These are phyloP conservation scores for Bicyclus anynana DNA, from an alignment of 1,140 invertebrate genomes.

Conservation along the genomic window DNA sequence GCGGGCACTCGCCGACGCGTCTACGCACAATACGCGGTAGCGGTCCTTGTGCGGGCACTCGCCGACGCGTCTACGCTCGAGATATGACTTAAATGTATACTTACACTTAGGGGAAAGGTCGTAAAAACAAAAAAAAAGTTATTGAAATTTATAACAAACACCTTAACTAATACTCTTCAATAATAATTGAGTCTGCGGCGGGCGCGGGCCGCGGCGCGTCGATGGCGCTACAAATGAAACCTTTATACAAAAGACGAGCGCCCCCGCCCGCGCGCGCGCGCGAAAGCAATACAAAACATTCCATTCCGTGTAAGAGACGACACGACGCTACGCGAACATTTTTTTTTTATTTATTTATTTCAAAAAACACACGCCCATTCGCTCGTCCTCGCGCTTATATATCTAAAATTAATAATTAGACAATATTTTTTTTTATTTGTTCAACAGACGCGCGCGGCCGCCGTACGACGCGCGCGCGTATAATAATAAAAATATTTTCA, in stretches of 20 bases:
- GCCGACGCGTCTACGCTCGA: too few relatives aligned
- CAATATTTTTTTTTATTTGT: conserved; percentile 75
- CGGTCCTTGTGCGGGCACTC: too few relatives aligned
- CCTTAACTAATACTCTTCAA: conserved; percentile 74
- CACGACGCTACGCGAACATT: conserved; percentile 73
- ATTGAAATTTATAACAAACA: conserved; percentile 77
- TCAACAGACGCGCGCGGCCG: conserved; percentile 73
- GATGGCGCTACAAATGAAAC: conserved; percentile 62
- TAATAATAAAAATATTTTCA: conserved; percentile 77
- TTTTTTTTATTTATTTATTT: conserved; percentile 52
- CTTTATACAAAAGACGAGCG: conserved; percentile 54
- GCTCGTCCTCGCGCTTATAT: conserved; percentile 73
- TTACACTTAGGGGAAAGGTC: conserved; percentile 73
- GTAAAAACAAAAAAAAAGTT: conserved; percentile 73
- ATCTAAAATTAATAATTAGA: conserved; percentile 77
- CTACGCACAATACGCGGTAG: too few relatives aligned
- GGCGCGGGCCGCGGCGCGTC: too few relatives aligned
- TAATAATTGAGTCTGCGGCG: conserved; percentile 70
- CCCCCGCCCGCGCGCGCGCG: conserved; percentile 35
- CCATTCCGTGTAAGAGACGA: conserved; percentile 71
- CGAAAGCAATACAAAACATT: conserved; percentile 75
- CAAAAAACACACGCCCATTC: conserved; percentile 73
- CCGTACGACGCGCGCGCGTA: conserved; percentile 66
- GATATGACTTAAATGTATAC: conserved; percentile 76
- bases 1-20: too few relatives aligned